Evolutionary conservation across 2,888 invertebrate genomes (phyloP), one percentile per base, ranked within the genome.

Genomic region (Protodeltote pygarga): DNA sequence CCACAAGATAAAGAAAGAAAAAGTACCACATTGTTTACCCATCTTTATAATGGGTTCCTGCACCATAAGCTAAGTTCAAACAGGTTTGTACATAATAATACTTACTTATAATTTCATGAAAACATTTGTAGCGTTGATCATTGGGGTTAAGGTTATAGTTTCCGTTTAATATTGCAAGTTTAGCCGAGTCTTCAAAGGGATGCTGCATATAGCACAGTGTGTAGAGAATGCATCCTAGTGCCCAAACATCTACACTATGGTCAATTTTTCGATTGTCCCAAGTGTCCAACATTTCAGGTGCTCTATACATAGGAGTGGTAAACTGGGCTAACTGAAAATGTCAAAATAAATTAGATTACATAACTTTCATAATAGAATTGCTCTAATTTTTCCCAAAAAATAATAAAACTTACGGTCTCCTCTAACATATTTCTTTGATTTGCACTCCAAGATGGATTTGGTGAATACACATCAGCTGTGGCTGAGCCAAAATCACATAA

Each of bases 401-500:
- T 10, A 23, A 16, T 8, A 5, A 21, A n/a, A 82, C 86, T 89
- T 87, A 97, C 97, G 93, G 97, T 97, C 93, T 99, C 99, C 90
- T 99, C 99, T 49, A 99, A 93, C 77, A 96, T 94, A 65, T 97
- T 95, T 72, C 98, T 94, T 89, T 97, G 97, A 79, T 97, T 96
- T 23, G 98, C 97, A 74, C 96, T 96, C 99, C 99, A 99, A 28
- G 95, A 95, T 14, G 95, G 93, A 83, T 98, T 97, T 5, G 98
- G 98, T 35, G 94, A 83, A 81, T 95, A 96, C 35, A 94, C 92
- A 77, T 97, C 96, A 8, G 95, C 95, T 8, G 98, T 98, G 1
- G 98, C 96, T 60, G 98, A 98, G 15, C 99, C 99, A 92, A 99
- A 99, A 92, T 99, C 99, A 92, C 99, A 99, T 57, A 99, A 92